Evolutionary conservation across 1,140 invertebrate species (phyloP), one percentile per base, ranked within the genome.

Genomic region (Ceratina australensis): DNA sequence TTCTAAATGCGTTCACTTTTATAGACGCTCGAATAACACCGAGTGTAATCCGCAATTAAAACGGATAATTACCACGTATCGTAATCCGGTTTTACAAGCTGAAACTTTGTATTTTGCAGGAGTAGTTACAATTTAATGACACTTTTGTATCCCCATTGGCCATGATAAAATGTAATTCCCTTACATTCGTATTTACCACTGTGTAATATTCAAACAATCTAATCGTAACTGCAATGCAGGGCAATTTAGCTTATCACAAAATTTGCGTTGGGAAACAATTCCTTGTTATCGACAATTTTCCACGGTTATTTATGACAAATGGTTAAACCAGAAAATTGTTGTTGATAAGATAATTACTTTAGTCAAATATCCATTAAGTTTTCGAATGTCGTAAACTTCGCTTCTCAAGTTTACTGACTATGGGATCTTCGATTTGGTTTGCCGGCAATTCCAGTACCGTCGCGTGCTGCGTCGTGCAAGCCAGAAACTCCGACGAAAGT

Each of bases 291-390:
- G 5, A 42, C 33, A 10, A 8, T 22, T 57, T 20, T 16, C 10
- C 49, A 16, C 22, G 63, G 7, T 22, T 2, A 22, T 24, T 57
- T 4, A 3, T 5, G n/a, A 15, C 16, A 72, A 61, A 52, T 42
- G 22, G 16, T 60, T 60, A 60, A 52, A n/a, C n/a, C n/a, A 18
- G 49, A 12, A 24, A 57, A 65, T 47, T 56, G 47, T 13, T 59
- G 4, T 50, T 57, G 28, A 54, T 42, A 22, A 24, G 28, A 20
- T 76, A 83, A 83, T 80, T 75, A 77, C 67, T 28, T 56, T 76
- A 47, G 64, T 72, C 67, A 80, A 71, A 83, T 76, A 78, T 80
- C 78, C 72, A 83, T 80, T 83, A 84, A 84, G 81, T 73, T 71
- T 77, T 60, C 52, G 50, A 59, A 80, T 65, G 71, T 68, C 77